Conservation (phyloP, 2,797 vertebrate genomes). For the Acanthurus tractus region DNA sequence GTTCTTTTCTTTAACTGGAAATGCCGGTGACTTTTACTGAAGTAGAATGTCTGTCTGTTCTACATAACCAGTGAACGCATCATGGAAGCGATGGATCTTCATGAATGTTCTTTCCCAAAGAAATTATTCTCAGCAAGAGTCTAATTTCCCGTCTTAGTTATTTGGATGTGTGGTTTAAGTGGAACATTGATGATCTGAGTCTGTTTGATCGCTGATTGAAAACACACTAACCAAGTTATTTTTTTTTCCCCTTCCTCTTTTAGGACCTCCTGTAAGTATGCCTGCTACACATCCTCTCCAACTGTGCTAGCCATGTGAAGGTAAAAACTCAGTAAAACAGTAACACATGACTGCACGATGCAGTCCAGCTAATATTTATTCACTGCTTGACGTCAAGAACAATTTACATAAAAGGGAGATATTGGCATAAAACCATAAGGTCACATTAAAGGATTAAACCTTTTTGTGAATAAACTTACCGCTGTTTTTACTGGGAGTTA, state of each 20-base stretch:
- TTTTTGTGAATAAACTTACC: neutral
- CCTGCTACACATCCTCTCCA: conserved; percentile 65
- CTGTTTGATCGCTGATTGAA: conserved; percentile 59
- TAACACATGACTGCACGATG: neutral
- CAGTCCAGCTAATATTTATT: neutral
- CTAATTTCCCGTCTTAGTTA: conserved; percentile 35
- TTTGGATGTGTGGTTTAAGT: conserved; percentile 53
- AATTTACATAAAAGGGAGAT: conserved; percentile 4
- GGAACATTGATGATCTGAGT: conserved; percentile 47
- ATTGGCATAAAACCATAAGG: neutral
- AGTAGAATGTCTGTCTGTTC: conserved; percentile 40
- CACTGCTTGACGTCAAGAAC: conserved; percentile 5
- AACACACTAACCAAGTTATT: conserved; percentile 64
- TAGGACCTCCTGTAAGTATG: conserved; percentile 99
- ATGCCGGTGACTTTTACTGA: conserved; percentile 39
- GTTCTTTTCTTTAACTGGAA: conserved; percentile 67
- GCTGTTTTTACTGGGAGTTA: neutral
- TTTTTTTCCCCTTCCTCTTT: conserved; percentile 63
- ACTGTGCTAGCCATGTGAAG: conserved; percentile 56
- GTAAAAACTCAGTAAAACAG: conserved; percentile 55
- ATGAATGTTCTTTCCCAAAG: conserved; percentile 24
- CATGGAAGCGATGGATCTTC: conserved; percentile 33
- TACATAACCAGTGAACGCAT: conserved; percentile 30
- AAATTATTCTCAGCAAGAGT: conserved; percentile 21
- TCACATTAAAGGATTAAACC: neutral